These are phyloP conservation scores for Lemur catta DNA, from an alignment of 2,797 vertebrate species.

Conservation along the genomic window DNA sequence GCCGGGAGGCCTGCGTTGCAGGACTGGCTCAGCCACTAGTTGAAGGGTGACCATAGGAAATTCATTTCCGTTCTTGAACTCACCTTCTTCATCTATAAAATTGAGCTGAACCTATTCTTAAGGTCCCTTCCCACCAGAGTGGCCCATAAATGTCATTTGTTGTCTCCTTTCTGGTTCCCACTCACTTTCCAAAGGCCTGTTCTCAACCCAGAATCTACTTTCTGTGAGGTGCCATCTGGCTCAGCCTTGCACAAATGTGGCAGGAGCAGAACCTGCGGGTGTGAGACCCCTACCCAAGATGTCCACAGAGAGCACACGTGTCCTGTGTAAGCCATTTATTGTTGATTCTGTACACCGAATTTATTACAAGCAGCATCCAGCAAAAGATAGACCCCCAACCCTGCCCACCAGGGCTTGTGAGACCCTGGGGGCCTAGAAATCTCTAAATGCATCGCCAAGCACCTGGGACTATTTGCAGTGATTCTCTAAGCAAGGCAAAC, in stretches of 20 bases:
- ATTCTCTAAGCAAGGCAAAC: slow-evolving; percentile 5
- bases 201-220: background rate
- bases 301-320: background rate
- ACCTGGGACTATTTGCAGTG: background rate
- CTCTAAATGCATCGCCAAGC: slow-evolving; percentile 38
- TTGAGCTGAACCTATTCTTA: background rate
- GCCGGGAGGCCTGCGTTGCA: background rate
- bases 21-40: background rate
- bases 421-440: slow-evolving; percentile 21
- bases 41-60: background rate
- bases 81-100: background rate
- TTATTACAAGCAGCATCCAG: slow-evolving; percentile 43
- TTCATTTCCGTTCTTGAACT: background rate
- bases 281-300: background rate
- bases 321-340: slow-evolving; percentile 62
- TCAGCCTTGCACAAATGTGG: background rate
- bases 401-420: slow-evolving; percentile 55
- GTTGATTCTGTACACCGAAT: slow-evolving; percentile 50
- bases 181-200: background rate
- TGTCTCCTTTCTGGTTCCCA: background rate
- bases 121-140: background rate
- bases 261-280: background rate
- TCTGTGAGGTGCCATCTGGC: background rate
- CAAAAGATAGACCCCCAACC: slow-evolving; percentile 23
- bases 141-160: background rate